Evolutionary conservation across 1,140 invertebrate genomes (phyloP).

Genomic region (Phortica variegata): DNA sequence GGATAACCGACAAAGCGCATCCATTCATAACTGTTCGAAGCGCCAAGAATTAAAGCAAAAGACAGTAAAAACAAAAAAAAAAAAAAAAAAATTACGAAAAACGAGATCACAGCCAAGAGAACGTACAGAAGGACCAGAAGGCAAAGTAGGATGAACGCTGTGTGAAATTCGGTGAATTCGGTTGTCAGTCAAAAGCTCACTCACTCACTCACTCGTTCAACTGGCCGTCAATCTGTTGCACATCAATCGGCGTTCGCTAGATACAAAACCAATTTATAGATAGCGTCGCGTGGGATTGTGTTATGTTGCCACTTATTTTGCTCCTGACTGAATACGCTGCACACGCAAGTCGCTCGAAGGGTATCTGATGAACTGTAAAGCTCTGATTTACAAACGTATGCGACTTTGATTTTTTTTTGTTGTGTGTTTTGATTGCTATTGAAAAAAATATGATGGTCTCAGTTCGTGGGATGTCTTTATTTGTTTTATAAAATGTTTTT

Average conservation of each 20-base stretch:
- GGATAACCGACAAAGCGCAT: conserved; percentile 35
- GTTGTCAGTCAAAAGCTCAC: no score
- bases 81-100: no score
- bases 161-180: no score
- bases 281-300: conserved; percentile 30
- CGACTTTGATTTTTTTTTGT: conserved; percentile 31
- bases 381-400: conserved; percentile 8
- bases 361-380: conserved; percentile 35
- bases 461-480: conserved; percentile 34
- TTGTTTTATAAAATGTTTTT: conserved; percentile 47
- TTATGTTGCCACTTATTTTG: background rate
- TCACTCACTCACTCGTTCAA: background rate
- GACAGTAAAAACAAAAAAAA: no score
- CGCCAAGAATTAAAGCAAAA: conserved; percentile 17
- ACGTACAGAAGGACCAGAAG: no score
- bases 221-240: conserved; percentile 12
- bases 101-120: no score
- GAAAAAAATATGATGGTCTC: conserved; percentile 23
- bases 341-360: no score
- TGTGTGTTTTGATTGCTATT: conserved; percentile 7
- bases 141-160: no score
- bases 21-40: conserved; percentile 27
- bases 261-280: conserved; percentile 51
- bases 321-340: background rate
- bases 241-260: conserved; percentile 47